phyloP scores from a whole-genome alignment of 2,888 invertebrate species.

The Tromatobia lineatoria region DNA sequence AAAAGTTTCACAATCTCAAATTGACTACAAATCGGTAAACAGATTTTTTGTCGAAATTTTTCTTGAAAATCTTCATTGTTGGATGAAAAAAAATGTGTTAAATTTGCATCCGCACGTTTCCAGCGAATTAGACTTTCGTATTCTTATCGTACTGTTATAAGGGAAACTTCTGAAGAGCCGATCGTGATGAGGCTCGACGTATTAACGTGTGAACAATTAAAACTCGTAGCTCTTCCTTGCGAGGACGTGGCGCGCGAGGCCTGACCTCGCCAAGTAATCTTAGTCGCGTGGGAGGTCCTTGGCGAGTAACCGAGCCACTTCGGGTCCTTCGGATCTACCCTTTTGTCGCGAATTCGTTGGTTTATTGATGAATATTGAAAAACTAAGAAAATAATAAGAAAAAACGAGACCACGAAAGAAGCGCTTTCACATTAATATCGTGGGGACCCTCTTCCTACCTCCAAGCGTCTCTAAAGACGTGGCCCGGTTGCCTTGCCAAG shows the following conservation, averaged over 20 bases:
- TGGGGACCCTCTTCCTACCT: constrained; percentile 58
- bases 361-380: neutral
- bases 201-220: constrained; percentile 48
- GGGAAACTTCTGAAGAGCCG: neutral
- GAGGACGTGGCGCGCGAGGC: constrained; percentile 41
- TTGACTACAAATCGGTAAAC: neutral
- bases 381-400: neutral
- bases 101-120: neutral
- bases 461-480: constrained; percentile 58
- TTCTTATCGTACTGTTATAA: constrained; percentile 17
- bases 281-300: constrained; percentile 45
- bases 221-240: constrained; percentile 62
- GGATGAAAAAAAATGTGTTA: too few relatives aligned
- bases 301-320: constrained; percentile 59
- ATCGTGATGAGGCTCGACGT: constrained; percentile 27
- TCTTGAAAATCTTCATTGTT: too few relatives aligned
- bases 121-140: constrained; percentile 28
- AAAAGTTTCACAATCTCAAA: constrained; percentile 23
- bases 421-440: constrained; percentile 21
- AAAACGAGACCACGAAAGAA: neutral
- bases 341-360: constrained; percentile 7
- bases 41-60: too few relatives aligned
- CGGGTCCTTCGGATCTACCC: constrained; percentile 42
- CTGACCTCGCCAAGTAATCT: constrained; percentile 49
- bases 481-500: constrained; percentile 63